Evolutionary conservation across 2,113 vertebrate species (phyloP).

Genomic region (Eudyptes chrysolophus): DNA sequence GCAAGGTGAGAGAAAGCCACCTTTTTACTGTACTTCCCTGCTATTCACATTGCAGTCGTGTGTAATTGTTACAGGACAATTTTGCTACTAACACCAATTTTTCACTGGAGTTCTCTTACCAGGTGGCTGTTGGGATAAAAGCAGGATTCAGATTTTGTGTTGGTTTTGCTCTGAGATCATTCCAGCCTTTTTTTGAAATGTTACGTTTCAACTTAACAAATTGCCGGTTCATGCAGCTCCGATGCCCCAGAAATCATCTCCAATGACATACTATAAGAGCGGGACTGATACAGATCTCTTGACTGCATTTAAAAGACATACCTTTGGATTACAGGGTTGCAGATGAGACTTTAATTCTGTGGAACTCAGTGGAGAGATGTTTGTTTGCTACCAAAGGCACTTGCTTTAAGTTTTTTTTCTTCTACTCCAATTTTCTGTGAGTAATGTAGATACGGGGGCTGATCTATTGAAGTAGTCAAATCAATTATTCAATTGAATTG

Average conservation of each 20-base stretch:
- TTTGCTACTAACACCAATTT: not conserved
- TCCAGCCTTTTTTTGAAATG: not conserved
- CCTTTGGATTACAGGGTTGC: not conserved
- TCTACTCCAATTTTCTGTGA: not conserved
- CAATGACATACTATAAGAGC: not conserved
- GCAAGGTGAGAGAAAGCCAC: not conserved
- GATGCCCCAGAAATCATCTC: not conserved
- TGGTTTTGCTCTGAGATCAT: not conserved
- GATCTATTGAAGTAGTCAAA: not conserved
- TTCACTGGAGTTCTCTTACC: not conserved
- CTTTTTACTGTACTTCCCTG: not conserved
- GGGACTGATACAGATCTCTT: not conserved
- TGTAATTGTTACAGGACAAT: not conserved
- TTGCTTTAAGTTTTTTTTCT: not conserved
- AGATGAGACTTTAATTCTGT: not conserved
- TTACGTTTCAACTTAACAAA: not conserved
- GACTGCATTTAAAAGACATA: slow-evolving; percentile 14
- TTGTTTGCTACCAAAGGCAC: not conserved
- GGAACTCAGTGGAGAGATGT: not conserved
- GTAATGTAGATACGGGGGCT: not conserved
- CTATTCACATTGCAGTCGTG: not conserved
- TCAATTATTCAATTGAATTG: slow-evolving; percentile 21
- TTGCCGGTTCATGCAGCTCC: not conserved
- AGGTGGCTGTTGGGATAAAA: not conserved
- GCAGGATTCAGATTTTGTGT: not conserved